These are phyloP conservation scores for Timema podura DNA, from an alignment of 2,888 invertebrate species.

Conservation along the genomic window DNA sequence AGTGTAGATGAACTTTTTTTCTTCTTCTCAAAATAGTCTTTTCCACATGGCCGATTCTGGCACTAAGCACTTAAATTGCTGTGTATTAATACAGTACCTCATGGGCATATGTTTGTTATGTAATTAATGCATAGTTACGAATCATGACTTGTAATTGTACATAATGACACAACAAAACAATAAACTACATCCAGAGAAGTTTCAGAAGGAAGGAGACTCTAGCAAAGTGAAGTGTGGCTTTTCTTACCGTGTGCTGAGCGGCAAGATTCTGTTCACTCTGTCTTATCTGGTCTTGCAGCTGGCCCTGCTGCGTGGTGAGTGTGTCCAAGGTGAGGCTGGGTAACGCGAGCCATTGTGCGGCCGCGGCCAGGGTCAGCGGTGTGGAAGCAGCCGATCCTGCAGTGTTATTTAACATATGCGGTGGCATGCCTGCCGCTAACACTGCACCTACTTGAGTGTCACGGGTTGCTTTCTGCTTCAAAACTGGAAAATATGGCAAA, in stretches of 20 bases:
- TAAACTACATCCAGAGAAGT: too few relatives aligned
- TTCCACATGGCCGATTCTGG: too few relatives aligned
- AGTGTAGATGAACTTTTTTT: too few relatives aligned
- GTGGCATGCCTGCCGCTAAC: constrained; percentile 17
- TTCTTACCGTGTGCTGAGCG: constrained; percentile 85
- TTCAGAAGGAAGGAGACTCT: too few relatives aligned
- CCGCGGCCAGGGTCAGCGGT: constrained; percentile 24
- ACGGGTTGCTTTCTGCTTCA: constrained; percentile 40
- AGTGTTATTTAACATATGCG: constrained; percentile 19
- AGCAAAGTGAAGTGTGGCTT: constrained; percentile 24
- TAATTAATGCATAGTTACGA: too few relatives aligned
- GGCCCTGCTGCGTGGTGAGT: constrained; percentile 71
- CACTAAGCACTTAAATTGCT: too few relatives aligned
- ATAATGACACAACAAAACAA: too few relatives aligned
- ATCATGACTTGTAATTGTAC: too few relatives aligned
- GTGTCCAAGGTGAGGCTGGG: constrained; percentile 39
- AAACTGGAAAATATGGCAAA: constrained; percentile 29
- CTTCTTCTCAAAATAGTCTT: too few relatives aligned
- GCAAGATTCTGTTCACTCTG: constrained; percentile 95
- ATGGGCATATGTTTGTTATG: too few relatives aligned
- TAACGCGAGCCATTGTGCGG: constrained; percentile 38
- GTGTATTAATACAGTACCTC: too few relatives aligned
- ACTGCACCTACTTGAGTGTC: constrained; percentile 29
- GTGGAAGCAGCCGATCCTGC: constrained; percentile 29
- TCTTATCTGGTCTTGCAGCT: constrained; percentile 84